These are phyloP conservation scores for Pseudomugil gertrudae DNA, from an alignment of 2,797 vertebrate species.

Conservation along the genomic window DNA sequence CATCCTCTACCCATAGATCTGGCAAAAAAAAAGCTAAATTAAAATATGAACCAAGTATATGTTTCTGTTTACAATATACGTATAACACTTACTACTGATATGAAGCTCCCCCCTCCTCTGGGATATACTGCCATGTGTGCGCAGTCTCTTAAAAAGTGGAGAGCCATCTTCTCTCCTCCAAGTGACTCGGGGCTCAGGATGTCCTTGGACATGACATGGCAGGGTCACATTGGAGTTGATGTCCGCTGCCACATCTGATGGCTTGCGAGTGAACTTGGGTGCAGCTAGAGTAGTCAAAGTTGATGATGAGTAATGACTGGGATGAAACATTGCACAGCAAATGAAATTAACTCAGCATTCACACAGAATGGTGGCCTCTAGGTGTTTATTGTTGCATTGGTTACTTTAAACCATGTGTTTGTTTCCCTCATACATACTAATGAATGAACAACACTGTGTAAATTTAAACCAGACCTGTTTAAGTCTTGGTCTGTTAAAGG, in stretches of 20 bases:
- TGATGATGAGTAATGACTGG: constrained; percentile 7
- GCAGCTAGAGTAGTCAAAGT: constrained; percentile 74
- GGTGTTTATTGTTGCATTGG: not conserved
- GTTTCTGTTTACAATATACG: not conserved
- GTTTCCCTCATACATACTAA: not conserved
- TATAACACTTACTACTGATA: constrained; percentile 85
- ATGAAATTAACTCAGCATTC: not conserved
- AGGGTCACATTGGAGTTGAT: constrained; percentile 90
- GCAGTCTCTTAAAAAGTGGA: constrained; percentile 80
- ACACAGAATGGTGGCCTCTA: not conserved
- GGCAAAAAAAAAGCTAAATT: constrained; percentile 19
- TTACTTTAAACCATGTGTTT: not conserved
- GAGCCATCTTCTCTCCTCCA: constrained; percentile 87
- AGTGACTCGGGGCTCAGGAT: constrained; percentile 89
- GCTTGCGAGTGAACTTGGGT: constrained; percentile 88
- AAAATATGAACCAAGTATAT: not conserved
- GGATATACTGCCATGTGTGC: constrained; percentile 77
- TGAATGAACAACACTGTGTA: not conserved
- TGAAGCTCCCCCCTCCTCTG: constrained; percentile 85
- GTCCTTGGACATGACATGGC: constrained; percentile 85
- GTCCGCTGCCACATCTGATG: constrained; percentile 84
- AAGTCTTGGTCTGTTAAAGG: constrained; percentile 11
- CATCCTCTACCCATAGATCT: constrained; percentile 94
- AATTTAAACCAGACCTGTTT: constrained; percentile 18
- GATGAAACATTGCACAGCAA: constrained; percentile 3